Base-by-base conservation (phyloP, 2,113 vertebrate species). In the Amblyopsis rosae region DNA sequence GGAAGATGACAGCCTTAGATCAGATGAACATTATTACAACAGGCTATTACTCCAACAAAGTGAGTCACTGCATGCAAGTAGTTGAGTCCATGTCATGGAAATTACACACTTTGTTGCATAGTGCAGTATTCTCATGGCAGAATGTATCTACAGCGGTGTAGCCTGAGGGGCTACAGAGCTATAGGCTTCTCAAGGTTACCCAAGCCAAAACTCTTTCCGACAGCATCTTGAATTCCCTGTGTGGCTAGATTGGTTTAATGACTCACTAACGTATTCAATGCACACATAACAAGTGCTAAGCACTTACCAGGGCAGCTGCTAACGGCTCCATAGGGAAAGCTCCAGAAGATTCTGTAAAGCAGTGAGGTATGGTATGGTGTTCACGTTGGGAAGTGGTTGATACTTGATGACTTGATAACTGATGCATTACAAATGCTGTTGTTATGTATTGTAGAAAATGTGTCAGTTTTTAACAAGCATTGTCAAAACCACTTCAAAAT, bases 221-320 rank as follows among this genome's bases (percentile, higher is more conserved):
- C 77, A 73, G 74, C 59, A 69, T 79, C 65, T 80, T 79, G 73
- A 79, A 80, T 80, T 68, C 72, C 74, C 83, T 54, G 69, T 65
- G 72, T 48, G 49, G 75, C 70, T 79, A 81, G 59, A 82, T 86
- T 68, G 75, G 67, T 83, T 88, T 88, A 84, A 86, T 89, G 81
- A 90, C 82, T 87, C 82, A 82, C 69, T 49, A 73, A 77, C 62
- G 62, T 70, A 65, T 69, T 75, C 73, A 72, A 64, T 77, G 80
- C 68, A 76, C 79, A 80, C 69, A 77, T 81, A 82, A 82, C 72
- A 82, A 81, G 78, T 65, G 67, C 70, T 80, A 77, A 86, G 72
- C 62, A 71, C 53, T 12, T 63, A 62, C n/a, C 81, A 74, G 82
- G 80, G 80, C 80, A 77, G 17, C 72, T 1, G 1, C 47, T 81